Evolutionary conservation across 2,888 invertebrate species (phyloP).

Genomic region (Diarsia rubi): DNA sequence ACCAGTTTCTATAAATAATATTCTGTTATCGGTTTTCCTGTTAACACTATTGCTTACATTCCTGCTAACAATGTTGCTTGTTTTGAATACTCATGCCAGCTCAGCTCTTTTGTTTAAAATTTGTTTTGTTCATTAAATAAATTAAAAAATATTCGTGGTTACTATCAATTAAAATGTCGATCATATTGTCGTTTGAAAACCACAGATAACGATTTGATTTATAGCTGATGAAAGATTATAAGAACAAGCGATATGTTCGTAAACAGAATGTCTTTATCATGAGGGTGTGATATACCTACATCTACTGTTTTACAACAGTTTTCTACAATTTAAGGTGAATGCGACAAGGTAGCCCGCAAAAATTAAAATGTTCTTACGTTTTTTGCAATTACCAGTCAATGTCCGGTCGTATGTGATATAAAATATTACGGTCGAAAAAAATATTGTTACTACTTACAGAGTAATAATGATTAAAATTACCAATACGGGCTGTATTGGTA

Average conservation of each 20-base stretch:
- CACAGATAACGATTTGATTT: constrained; percentile 24
- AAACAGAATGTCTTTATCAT: background rate
- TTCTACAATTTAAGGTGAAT: background rate
- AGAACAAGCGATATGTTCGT: background rate
- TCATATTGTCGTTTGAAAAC: background rate
- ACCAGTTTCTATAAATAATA: background rate
- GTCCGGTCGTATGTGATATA: too few species aligned
- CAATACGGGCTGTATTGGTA: too few species aligned
- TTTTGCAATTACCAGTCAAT: too few species aligned
- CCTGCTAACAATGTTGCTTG: background rate
- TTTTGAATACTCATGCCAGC: background rate
- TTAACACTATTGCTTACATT: background rate
- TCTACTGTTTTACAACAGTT: background rate
- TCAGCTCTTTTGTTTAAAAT: background rate
- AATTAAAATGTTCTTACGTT: too few species aligned
- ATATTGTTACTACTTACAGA: too few species aligned
- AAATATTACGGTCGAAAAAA: too few species aligned
- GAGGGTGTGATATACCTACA: constrained; percentile 1
- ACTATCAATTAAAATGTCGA: constrained; percentile 4
- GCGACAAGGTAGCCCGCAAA: too few species aligned
- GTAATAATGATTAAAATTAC: too few species aligned
- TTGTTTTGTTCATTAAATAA: constrained; percentile 1
- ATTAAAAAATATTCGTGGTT: background rate
- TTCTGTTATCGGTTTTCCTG: constrained; percentile 7
- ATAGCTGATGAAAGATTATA: constrained; percentile 12